Conservation (phyloP, 2,113 vertebrate species). For the Ceuthmochares aereus region DNA sequence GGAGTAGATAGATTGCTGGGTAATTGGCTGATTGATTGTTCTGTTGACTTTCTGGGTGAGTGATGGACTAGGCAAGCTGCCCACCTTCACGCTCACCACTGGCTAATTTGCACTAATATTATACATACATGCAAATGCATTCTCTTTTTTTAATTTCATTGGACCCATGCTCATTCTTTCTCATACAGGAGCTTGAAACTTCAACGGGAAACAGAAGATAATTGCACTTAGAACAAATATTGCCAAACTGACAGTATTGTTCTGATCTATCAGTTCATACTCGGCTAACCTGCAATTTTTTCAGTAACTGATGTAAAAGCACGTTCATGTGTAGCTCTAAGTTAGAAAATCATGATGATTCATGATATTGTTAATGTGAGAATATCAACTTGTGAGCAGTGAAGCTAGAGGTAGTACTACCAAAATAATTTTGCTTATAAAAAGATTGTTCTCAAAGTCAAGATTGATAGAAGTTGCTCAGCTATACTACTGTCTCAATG, state of each 20-base stretch:
- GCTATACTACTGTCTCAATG: neutral
- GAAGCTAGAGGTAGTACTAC: neutral
- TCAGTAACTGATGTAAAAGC: neutral
- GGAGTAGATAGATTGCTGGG: neutral
- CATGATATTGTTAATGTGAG: neutral
- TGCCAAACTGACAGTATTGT: neutral
- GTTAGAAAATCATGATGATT: neutral
- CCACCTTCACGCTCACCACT: neutral
- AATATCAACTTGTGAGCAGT: neutral
- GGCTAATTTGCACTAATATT: neutral
- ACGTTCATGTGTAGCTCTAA: neutral
- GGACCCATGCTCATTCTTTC: neutral
- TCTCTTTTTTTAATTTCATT: neutral
- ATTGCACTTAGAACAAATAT: neutral
- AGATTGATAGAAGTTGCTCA: neutral
- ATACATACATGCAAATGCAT: neutral
- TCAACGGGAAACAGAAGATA: neutral
- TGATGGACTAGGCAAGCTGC: conserved; percentile 3
- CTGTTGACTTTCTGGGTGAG: conserved; percentile 4
- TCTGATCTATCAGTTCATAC: neutral
- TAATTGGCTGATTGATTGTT: conserved; percentile 4
- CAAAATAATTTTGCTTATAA: neutral
- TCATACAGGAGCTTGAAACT: neutral
- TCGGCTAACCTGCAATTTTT: neutral
- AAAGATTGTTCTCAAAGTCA: neutral